phyloP scores from a whole-genome alignment of 2,888 invertebrate genomes.

The Ophonus ardosiacus region DNA sequence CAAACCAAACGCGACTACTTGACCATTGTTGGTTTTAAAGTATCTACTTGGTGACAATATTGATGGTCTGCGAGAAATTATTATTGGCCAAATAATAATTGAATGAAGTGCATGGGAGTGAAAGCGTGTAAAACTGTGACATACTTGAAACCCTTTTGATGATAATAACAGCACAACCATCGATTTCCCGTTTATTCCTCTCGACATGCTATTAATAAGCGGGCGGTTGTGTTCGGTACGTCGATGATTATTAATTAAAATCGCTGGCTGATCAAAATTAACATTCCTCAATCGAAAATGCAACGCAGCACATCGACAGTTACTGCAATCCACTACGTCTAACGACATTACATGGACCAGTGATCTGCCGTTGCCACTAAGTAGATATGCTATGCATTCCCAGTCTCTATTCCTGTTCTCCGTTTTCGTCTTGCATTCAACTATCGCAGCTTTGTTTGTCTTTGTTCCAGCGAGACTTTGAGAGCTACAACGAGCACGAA shows the following conservation, averaged over 20 bases:
- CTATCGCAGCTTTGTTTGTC: constrained; percentile 14
- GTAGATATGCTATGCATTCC: constrained; percentile 28
- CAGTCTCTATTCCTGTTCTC: not conserved
- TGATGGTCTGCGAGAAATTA: not conserved
- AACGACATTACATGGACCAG: constrained; percentile 50
- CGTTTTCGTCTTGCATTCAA: not conserved
- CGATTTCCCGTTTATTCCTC: constrained; percentile 33
- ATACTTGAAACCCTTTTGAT: not conserved
- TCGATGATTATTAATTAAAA: constrained; percentile 75
- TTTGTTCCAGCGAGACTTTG: constrained; percentile 33
- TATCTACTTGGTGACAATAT: not conserved
- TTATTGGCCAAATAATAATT: not conserved
- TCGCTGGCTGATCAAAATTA: constrained; percentile 70
- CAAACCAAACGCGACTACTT: not conserved
- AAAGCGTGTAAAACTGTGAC: not conserved
- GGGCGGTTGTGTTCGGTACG: constrained; percentile 73
- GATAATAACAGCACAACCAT: not conserved
- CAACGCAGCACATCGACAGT: constrained; percentile 42
- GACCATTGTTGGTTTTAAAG: not conserved
- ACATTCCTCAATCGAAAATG: constrained; percentile 67
- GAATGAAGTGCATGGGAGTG: not conserved
- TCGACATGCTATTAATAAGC: constrained; percentile 72
- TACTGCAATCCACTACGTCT: constrained; percentile 32
- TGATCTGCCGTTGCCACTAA: constrained; percentile 13
- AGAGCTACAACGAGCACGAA: constrained; percentile 36